phyloP scores from a whole-genome alignment of 2,797 vertebrate species.

The Hapalemur alaotrensis region DNA sequence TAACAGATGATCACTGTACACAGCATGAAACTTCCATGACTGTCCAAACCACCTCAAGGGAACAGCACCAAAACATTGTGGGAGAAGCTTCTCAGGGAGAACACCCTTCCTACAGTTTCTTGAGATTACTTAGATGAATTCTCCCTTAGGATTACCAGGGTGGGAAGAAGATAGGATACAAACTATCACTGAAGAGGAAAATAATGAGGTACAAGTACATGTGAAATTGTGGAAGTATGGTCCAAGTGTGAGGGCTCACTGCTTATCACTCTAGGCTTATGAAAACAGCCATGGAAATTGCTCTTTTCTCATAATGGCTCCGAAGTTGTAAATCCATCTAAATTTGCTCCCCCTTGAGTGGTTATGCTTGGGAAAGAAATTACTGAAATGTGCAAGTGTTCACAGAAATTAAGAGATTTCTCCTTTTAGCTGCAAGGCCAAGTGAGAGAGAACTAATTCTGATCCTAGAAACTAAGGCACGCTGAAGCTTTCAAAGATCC shows the following conservation, averaged over 20 bases:
- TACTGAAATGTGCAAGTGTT: conserved; percentile 60
- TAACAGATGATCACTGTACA: conserved; percentile 65
- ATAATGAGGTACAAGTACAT: conserved; percentile 66
- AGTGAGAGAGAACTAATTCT: conserved; percentile 60
- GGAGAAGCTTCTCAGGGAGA: conserved; percentile 47
- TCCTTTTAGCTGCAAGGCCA: conserved; percentile 69
- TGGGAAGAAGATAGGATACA: not conserved
- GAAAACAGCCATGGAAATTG: conserved; percentile 54
- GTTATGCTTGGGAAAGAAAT: conserved; percentile 67
- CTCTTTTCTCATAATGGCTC: conserved; percentile 55
- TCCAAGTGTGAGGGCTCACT: conserved; percentile 16
- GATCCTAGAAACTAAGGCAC: conserved; percentile 77
- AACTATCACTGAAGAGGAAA: conserved; percentile 60
- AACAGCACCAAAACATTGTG: conserved; percentile 63
- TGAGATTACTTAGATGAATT: conserved; percentile 45
- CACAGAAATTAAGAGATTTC: conserved; percentile 60
- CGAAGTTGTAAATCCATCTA: conserved; percentile 42
- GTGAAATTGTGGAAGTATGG: conserved; percentile 49
- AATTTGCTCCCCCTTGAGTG: conserved; percentile 53
- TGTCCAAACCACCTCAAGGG: conserved; percentile 49
- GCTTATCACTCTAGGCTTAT: conserved; percentile 56
- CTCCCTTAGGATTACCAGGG: conserved; percentile 47
- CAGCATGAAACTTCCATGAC: conserved; percentile 1
- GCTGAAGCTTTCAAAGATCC: conserved; percentile 72
- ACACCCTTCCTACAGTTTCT: conserved; percentile 53